These are phyloP conservation scores for Creontiades dilutus DNA, from an alignment of 2,888 invertebrate species.

Conservation along the genomic window DNA sequence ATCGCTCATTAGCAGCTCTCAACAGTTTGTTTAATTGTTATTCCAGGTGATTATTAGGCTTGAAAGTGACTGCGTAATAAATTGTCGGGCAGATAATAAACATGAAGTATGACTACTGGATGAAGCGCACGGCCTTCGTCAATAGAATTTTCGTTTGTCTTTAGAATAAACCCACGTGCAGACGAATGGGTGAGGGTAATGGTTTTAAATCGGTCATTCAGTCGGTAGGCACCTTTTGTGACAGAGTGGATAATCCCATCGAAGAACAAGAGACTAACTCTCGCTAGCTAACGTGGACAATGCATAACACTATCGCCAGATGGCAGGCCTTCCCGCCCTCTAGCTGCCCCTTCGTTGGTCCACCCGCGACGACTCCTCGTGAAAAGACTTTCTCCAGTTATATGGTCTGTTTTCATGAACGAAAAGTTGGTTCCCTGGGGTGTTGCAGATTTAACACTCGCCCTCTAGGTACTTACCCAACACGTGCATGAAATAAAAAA, in stretches of 20 bases:
- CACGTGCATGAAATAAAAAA: no score
- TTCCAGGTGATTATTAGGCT: no score
- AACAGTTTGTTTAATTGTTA: no score
- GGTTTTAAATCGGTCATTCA: slow-evolving; percentile 30
- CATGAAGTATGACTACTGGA: no score
- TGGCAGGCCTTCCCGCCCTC: slow-evolving; percentile 10
- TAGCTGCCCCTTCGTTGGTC: background rate
- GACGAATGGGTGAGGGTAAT: background rate
- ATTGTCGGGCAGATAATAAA: no score
- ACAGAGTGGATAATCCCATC: background rate
- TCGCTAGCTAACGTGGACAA: background rate
- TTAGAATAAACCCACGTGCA: background rate
- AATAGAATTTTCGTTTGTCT: background rate
- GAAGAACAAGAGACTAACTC: background rate
- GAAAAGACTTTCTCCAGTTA: background rate
- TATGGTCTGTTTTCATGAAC: background rate
- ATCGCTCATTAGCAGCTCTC: no score
- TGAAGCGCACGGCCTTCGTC: no score
- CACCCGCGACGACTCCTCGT: background rate
- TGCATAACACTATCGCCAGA: background rate
- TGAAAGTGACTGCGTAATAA: no score
- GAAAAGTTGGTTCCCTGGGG: no score
- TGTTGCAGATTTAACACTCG: no score
- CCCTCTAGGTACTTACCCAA: no score
- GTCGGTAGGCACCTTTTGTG: background rate